A percentile compares a stretch with the other conserved stretches of the same genome.
Conservation (phyloP, 2,888 invertebrate genomes). For the Drosophila rellima region DNA sequence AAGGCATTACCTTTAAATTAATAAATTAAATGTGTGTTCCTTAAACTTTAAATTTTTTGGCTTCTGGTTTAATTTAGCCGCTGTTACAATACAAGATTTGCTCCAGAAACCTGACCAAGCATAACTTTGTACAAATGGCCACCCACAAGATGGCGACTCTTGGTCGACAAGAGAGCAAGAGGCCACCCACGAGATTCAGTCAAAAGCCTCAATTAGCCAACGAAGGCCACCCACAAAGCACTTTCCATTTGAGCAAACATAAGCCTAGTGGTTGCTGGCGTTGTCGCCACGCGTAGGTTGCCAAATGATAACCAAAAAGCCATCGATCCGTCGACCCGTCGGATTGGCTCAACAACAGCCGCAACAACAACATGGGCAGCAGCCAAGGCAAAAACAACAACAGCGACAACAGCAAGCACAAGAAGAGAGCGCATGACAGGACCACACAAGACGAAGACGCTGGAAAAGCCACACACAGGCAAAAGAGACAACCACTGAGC, state of each 20-base stretch:
- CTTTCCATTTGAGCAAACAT: slow-evolving; percentile 58
- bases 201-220: slow-evolving; percentile 45
- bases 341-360: slow-evolving; percentile 51
- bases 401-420: slow-evolving; percentile 16
- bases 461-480: slow-evolving; percentile 73
- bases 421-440: slow-evolving; percentile 67
- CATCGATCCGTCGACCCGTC: slow-evolving; percentile 65
- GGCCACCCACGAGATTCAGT: slow-evolving; percentile 32
- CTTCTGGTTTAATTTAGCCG: too few species aligned
- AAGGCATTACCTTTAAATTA: too few species aligned
- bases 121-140: slow-evolving; percentile 14
- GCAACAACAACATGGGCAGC: slow-evolving; percentile 28
- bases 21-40: too few species aligned
- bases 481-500: slow-evolving; percentile 60
- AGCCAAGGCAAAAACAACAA: slow-evolving; percentile 27
- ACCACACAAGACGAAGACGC: slow-evolving; percentile 70
- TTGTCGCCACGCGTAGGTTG: slow-evolving; percentile 78
- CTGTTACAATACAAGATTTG: not conserved
- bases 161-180: slow-evolving; percentile 7
- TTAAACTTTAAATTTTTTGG: too few species aligned
- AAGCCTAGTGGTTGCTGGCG: slow-evolving; percentile 33
- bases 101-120: slow-evolving; percentile 10
- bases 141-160: slow-evolving; percentile 11
- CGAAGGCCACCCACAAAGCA: slow-evolving; percentile 62
- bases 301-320: slow-evolving; percentile 77